A percentile compares a stretch with the other conserved stretches of the same genome.
phyloP scores from a whole-genome alignment of 2,113 vertebrate genomes.

The Alectura lathami region DNA sequence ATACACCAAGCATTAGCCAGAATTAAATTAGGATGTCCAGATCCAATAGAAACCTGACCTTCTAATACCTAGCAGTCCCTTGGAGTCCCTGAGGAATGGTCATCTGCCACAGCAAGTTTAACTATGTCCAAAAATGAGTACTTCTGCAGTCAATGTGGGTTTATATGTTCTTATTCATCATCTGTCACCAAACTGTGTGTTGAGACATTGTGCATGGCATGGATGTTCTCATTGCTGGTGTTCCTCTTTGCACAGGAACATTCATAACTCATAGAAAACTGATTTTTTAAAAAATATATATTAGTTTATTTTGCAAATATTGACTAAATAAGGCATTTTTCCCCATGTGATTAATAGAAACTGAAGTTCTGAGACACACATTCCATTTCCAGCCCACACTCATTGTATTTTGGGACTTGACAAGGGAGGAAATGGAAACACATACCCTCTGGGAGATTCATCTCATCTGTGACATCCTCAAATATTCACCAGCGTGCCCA shows the following conservation, averaged over 20 bases:
- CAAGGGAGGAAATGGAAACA: neutral
- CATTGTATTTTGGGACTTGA: neutral
- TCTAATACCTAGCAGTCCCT: neutral
- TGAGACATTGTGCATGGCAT: neutral
- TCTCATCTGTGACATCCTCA: neutral
- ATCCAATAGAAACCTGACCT: slow-evolving; percentile 23
- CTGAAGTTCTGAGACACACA: neutral
- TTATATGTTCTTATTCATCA: neutral
- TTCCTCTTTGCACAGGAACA: neutral
- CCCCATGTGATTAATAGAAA: rapidly evolving
- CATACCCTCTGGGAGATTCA: rapidly evolving
- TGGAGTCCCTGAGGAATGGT: neutral
- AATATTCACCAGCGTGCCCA: rapidly evolving
- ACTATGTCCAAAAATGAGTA: neutral
- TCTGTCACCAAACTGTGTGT: neutral
- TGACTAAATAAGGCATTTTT: neutral
- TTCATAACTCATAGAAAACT: neutral
- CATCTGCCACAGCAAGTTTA: neutral
- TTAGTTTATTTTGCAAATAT: neutral
- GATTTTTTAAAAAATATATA: neutral
- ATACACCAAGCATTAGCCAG: neutral
- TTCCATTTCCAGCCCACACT: neutral
- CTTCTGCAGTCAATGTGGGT: neutral
- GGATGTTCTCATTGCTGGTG: neutral
- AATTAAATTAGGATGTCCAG: slow-evolving; percentile 50